Base-by-base conservation (phyloP, 2,797 vertebrate genomes). In the Limosa lapponica region DNA sequence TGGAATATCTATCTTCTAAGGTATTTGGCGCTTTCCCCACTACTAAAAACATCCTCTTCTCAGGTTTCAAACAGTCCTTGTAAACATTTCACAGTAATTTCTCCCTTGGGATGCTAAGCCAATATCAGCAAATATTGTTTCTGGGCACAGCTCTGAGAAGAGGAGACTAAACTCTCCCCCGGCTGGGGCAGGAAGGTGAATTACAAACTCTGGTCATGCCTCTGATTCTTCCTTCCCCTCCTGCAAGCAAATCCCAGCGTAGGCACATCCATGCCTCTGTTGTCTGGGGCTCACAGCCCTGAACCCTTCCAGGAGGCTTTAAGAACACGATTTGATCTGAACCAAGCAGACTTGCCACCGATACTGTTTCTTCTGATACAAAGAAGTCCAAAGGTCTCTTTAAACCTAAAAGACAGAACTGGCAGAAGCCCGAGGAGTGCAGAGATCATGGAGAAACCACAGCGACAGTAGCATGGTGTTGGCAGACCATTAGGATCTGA, bases 11-110 rank as follows among this genome's bases (percentile, higher is more conserved):
- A 0, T 85, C 44, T 92, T 92, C 55, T 52, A 87, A 96, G 51
- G 32, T 71, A 83, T 89, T 94, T 95, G 87, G 54, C 73, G 64
- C 75, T 77, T 77, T 92, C 28, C 30, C 27, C 32, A 8, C 74
- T 77, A 79, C 30, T 71, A 55, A 89, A 93, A 95, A 86, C 62
- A 72, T 87, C 77, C 34, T 70, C 69, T 86, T 69, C 65, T 87
- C n/a, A 19, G 74, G 52, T 84, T 94, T 87, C 80, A 78, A 71
- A 66, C 7, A 34, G 37, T 36, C 23, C 36, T 72, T 77, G 55
- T 86, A 95, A 92, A 92, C 62, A 82, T 85, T 93, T 82, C 48
- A 6, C 51, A 77, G 83, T 69, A 59, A 91, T 91, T 89, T 79
- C 11, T 51, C 28, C 13, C 7, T 25, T 91, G 44, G 16, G 24